phyloP scores from a whole-genome alignment of 2,888 invertebrate genomes.

The Leistus spinibarbis region DNA sequence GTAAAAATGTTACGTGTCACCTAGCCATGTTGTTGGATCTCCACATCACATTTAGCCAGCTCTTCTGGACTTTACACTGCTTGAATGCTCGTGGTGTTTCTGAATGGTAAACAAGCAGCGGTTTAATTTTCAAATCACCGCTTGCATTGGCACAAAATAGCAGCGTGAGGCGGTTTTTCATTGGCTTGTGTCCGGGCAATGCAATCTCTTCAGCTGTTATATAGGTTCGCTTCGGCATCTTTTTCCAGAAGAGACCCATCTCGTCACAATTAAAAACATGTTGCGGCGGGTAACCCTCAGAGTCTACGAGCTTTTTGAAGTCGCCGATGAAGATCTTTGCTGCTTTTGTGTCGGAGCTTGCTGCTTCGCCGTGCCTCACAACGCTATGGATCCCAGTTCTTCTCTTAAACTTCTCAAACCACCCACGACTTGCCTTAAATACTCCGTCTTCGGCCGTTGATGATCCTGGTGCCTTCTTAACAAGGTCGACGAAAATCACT shows the following conservation, averaged over 20 bases:
- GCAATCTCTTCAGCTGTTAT: neutral
- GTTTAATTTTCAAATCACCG: conserved; percentile 46
- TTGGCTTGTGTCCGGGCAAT: neutral
- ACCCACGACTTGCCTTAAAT: neutral
- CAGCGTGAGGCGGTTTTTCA: conserved; percentile 43
- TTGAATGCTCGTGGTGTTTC: conserved; percentile 42
- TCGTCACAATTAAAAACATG: conserved; percentile 19
- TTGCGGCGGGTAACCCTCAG: conserved; percentile 36
- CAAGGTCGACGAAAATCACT: conserved; percentile 37
- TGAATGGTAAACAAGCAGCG: conserved; percentile 45
- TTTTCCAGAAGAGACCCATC: neutral
- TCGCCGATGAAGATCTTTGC: conserved; percentile 35
- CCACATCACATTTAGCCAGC: neutral
- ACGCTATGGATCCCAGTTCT: neutral
- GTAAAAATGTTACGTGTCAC: neutral
- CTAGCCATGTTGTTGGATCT: neutral
- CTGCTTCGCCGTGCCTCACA: neutral
- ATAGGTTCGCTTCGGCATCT: neutral
- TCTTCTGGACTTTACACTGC: neutral
- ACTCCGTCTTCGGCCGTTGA: neutral
- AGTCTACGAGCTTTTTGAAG: conserved; percentile 34
- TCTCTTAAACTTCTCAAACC: neutral
- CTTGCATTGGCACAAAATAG: conserved; percentile 45
- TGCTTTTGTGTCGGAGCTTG: neutral
- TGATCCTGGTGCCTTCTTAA: conserved; percentile 24